A percentile compares a stretch with the other conserved stretches of the same genome.
phyloP scores from a whole-genome alignment of 2,888 invertebrate species.

The Cybosia mesomella region DNA sequence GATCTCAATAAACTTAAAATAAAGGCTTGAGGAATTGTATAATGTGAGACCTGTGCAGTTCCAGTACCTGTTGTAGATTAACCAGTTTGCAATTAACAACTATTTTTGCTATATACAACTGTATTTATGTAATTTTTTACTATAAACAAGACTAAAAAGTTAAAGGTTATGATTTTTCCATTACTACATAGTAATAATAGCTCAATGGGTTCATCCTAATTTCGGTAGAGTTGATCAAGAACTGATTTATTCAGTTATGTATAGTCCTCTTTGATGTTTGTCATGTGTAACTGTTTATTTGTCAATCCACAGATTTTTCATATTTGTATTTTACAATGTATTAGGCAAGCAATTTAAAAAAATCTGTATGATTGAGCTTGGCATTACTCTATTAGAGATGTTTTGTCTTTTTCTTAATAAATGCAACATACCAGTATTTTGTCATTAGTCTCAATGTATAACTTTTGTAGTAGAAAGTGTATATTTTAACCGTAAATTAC shows the following conservation, averaged over 20 bases:
- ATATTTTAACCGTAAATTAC: neutral
- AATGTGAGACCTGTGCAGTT: constrained; percentile 5
- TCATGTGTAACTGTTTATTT: neutral
- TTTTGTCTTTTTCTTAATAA: neutral
- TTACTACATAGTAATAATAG: too few relatives aligned
- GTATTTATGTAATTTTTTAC: constrained; percentile 47
- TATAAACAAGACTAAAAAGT: constrained; percentile 24
- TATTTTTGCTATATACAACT: constrained; percentile 39
- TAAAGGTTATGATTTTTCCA: neutral
- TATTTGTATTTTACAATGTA: neutral
- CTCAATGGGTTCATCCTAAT: too few relatives aligned
- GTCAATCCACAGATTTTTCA: neutral
- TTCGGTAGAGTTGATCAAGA: neutral
- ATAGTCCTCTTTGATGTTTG: neutral
- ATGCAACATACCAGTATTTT: neutral
- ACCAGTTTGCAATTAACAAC: constrained; percentile 43
- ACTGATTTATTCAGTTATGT: neutral
- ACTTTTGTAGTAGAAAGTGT: neutral
- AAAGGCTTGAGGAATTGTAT: constrained; percentile 59
- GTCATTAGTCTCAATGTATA: neutral
- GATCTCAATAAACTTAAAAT: constrained; percentile 77
- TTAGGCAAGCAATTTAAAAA: neutral
- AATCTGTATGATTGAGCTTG: neutral
- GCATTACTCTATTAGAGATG: neutral
- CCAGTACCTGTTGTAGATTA: constrained; percentile 19